These are phyloP conservation scores for Cephus spinipes DNA, from an alignment of 2,888 invertebrate genomes.

Conservation along the genomic window DNA sequence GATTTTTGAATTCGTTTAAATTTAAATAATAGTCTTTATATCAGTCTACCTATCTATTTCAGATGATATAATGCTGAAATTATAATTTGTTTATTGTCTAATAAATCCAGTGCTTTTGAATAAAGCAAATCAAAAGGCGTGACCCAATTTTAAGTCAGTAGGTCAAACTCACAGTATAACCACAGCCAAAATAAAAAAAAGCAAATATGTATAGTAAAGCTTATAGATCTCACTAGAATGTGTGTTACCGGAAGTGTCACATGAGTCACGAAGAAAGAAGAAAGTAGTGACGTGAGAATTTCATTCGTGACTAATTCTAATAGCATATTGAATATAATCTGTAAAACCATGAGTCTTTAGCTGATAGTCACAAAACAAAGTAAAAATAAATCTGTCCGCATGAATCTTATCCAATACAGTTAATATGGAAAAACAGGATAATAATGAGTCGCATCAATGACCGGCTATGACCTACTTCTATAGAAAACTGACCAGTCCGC, in stretches of 20 bases:
- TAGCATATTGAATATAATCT: neutral
- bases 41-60: too few relatives aligned
- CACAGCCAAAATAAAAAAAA: slow-evolving; percentile 22
- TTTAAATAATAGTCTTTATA: too few relatives aligned
- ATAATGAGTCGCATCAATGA: slow-evolving; percentile 34
- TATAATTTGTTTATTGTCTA: neutral
- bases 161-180: slow-evolving; percentile 21
- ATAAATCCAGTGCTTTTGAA: neutral
- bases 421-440: neutral
- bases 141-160: slow-evolving; percentile 43
- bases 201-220: neutral
- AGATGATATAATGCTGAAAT: neutral
- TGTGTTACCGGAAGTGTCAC: slow-evolving; percentile 49
- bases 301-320: neutral
- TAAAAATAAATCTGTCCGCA: neutral
- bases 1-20: too few relatives aligned
- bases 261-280: slow-evolving; percentile 44
- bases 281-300: slow-evolving; percentile 30
- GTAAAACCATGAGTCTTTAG: neutral
- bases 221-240: slow-evolving; percentile 33
- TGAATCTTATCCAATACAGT: neutral
- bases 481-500: slow-evolving; percentile 60
- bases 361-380: neutral
- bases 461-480: slow-evolving; percentile 56
- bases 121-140: neutral